Evolutionary conservation across 2,797 vertebrate genomes (phyloP).

Genomic region (Fundulus diaphanus): DNA sequence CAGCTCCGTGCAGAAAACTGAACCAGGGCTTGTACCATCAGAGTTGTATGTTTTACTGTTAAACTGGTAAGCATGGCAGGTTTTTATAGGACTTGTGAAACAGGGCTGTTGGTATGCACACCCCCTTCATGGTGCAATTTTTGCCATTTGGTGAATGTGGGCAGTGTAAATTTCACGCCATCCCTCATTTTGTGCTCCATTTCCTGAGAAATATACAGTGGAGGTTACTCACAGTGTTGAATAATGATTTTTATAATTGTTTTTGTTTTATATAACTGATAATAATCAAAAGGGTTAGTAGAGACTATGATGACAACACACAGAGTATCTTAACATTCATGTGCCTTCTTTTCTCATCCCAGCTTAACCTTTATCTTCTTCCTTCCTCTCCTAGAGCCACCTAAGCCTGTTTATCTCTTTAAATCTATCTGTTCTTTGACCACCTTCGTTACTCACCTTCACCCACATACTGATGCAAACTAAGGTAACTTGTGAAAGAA

Average conservation of each 20-base stretch:
- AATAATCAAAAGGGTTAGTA: conserved; percentile 40
- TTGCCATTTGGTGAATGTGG: conserved; percentile 82
- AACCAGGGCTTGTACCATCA: conserved; percentile 10
- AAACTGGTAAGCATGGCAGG: conserved; percentile 19
- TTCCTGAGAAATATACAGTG: conserved; percentile 41
- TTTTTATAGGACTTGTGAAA: conserved; percentile 35
- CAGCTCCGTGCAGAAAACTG: not conserved
- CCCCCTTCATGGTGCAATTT: conserved; percentile 69
- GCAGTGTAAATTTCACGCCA: conserved; percentile 74
- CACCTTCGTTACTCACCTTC: conserved; percentile 32
- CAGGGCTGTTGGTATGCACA: conserved; percentile 57
- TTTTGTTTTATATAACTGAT: conserved; percentile 51
- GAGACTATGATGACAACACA: not conserved
- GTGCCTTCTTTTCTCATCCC: conserved; percentile 8
- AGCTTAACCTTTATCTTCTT: conserved; percentile 11
- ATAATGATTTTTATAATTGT: conserved; percentile 17
- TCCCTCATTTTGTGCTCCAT: conserved; percentile 49
- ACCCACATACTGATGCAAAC: conserved; percentile 67
- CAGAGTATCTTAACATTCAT: conserved; percentile 24
- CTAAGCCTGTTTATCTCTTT: conserved; percentile 57
- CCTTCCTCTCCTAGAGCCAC: conserved; percentile 32
- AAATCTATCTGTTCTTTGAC: conserved; percentile 63
- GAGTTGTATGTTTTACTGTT: conserved; percentile 18
- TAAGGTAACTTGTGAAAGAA: conserved; percentile 59
- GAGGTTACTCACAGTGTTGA: conserved; percentile 14